These are phyloP conservation scores for Penaeus indicus DNA, from an alignment of 1,140 invertebrate genomes.

Conservation along the genomic window DNA sequence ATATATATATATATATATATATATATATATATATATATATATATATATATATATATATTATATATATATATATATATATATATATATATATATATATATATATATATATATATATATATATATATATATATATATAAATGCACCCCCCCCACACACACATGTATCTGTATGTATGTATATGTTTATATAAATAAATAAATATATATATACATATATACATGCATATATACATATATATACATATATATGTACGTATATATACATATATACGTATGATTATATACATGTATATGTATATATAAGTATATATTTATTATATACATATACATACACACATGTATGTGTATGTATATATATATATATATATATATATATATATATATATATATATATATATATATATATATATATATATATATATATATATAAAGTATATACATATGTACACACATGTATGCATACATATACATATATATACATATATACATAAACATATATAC, in stretches of 20 bases:
- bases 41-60: not conserved
- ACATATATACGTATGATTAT: no score
- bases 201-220: no score
- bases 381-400: not conserved
- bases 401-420: not conserved
- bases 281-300: no score
- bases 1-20: no score
- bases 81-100: not conserved
- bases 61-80: not conserved
- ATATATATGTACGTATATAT: no score
- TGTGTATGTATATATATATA: not conserved
- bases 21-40: no score
- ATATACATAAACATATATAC: not conserved
- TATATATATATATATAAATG: not conserved
- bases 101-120: not conserved
- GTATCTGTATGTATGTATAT: no score
- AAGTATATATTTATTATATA: no score
- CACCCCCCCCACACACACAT: no score
- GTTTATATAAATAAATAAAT: no score
- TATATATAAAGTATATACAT: not conserved
- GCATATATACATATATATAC: no score
- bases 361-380: not conserved
- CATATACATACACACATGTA: no score
- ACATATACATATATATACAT: not conserved
- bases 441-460: not conserved